Base-by-base conservation (phyloP, 1,140 invertebrate genomes). In the Neodiprion fabricii region DNA sequence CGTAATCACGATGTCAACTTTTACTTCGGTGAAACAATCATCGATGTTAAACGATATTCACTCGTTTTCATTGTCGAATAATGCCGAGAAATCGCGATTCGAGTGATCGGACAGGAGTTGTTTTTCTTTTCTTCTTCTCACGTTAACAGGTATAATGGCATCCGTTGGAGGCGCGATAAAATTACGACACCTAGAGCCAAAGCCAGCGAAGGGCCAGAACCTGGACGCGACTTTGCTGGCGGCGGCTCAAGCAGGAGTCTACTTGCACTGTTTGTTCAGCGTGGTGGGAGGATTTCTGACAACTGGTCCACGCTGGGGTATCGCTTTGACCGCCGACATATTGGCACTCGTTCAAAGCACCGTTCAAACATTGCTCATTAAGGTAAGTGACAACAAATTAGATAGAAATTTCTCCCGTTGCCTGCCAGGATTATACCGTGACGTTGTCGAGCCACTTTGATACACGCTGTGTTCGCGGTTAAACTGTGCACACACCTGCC, bases 211-310 rank as follows among this genome's bases (percentile, higher is more conserved):
- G 69, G 82, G 85, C n/a, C 86, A 96, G 71, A 92, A 94, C 70
- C 88, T 98, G 76, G 96, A 98, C 83, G 96, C 94, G 68, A 95
- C 95, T 2, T 89, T 98, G 10, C 88, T 98, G 66, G 92, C 97
- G 8, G 92, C 97, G 23, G 96, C 96, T 3, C 95, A 97, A 83
- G 93, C 93, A 1, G 97, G 96, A 1, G 93, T 96, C 72, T 97
- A 96, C 83, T 91, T 97, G 40, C 97, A 97, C 85, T 94, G 95
- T 77, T 93, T 96, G 86, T 97, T 98, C 84, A 95, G 94, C 67
- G 92, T 96, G 48, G 93, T 96, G 71, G 95, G 95, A 48, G 93
- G 93, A 76, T 92, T 94, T 79, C 93, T 95, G 80, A 93, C 93
- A 11, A 91, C 83, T 92, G 76, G 89, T 89, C 80, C 89, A 90